phyloP scores from a whole-genome alignment of 2,113 vertebrate genomes.

The Tetrao urogallus region DNA sequence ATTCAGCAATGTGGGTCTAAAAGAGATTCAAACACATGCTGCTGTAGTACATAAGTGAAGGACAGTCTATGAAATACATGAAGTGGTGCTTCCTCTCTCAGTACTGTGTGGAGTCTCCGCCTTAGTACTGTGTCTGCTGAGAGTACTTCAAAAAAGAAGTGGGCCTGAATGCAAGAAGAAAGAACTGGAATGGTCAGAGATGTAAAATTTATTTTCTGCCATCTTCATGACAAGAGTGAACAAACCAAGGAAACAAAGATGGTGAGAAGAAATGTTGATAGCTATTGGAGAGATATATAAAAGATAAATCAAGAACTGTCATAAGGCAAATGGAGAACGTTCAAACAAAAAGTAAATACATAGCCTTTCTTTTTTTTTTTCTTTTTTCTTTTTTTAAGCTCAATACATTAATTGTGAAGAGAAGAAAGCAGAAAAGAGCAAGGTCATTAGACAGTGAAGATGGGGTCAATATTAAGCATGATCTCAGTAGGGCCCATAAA shows the following conservation, averaged over 20 bases:
- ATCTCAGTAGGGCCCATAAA: background rate
- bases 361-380: background rate
- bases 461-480: background rate
- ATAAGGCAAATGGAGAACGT: background rate
- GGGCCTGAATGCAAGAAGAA: background rate
- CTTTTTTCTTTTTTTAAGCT: background rate
- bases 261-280: background rate
- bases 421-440: background rate
- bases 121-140: background rate
- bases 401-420: background rate
- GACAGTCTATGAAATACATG: background rate
- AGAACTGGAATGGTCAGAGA: background rate
- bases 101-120: background rate
- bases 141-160: background rate
- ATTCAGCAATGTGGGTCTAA: background rate
- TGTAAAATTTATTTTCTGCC: background rate
- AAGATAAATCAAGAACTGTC: background rate
- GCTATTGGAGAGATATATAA: background rate
- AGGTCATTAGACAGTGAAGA: background rate
- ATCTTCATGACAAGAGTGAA: background rate
- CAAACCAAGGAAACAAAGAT: background rate
- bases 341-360: background rate
- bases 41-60: background rate
- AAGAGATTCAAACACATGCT: background rate
- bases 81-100: background rate